Base-by-base conservation (phyloP, 2,888 invertebrate genomes). In the Hirtodrosophila confusa region DNA sequence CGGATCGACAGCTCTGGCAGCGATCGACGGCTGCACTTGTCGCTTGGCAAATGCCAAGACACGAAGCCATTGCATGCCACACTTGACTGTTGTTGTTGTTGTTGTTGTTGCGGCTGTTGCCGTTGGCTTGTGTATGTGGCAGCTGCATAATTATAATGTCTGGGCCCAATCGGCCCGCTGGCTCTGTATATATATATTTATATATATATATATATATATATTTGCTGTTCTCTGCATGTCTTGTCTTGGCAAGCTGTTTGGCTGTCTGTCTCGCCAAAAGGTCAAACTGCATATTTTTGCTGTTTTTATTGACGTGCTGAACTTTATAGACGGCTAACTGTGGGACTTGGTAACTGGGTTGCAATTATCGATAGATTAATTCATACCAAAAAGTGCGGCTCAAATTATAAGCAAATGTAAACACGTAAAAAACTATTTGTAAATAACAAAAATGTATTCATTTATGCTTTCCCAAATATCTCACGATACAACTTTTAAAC, bases 121-220 rank as follows among this genome's bases (percentile, higher is more conserved):
- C 33, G 37, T 23, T 54, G 39, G 29, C 31, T 54, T 64, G 69
- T 68, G 77, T 79, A 86, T 88, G 80, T 72, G 87, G 85, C 82
- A 82, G 88, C 82, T 82, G 82, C 88, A 82, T 83, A 83, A 83
- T 83, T 83, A 82, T 86, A 83, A 88, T 77, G 82, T 83, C 82
- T 83, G 88, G 67, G 66, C 72, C 48, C 60, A 50, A 78, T 67
- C 83, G 83, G 65, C 79, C 86, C 78, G 70, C 60, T 86, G 65
- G 64, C 78, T 64, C 6, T 43, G 44, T 49, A 62, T 75, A 70
- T 33, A 8, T 43, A 27, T 6, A 3, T 27, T 0, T 27, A 27
- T 10, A 9, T 31, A 31, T 31, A 31, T 31, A 8, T 37, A 27
- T 35, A 5, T 33, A 35, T 49, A 45, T 43, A 27, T 49, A 33